Base-by-base conservation (phyloP, 2,888 invertebrate genomes). In the Eupithecia abbreviata region DNA sequence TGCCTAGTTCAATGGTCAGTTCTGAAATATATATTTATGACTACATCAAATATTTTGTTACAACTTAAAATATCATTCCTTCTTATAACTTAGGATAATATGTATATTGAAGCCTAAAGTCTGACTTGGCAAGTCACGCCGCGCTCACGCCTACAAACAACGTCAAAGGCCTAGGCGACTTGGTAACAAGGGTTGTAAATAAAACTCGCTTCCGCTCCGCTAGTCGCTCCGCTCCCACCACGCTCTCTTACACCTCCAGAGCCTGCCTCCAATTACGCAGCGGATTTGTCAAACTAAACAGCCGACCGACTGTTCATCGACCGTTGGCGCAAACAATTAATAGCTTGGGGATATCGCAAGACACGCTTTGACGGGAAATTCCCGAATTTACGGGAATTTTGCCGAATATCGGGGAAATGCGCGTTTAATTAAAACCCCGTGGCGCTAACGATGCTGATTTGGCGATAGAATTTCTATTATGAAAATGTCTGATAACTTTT, bases 251-350 rank as follows among this genome's bases (percentile, higher is more conserved):
- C 65, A 49, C 58, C 76, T 74, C 67, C 69, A 15, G 77, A 83
- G 71, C 84, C 79, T 80, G 81, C 80, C 83, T 81, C 82, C 83
- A 86, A 87, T 87, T 87, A 89, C 85, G 85, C 82, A 85, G 84
- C 84, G 85, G 86, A 88, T 89, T 89, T 89, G 88, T 88, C 87
- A 89, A 89, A 86, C 85, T 86, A 86, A 86, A 89, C 85, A 87
- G 85, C 82, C 79, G 81, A 80, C 81, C 84, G 81, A 82, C 81
- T 81, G 85, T 84, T 82, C 83, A 82, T 83, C 80, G 82, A 82
- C 82, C 82, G 80, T 84, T 84, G 84, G 81, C 81, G 82, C 84
- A 85, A 85, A 85, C 84, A 86, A 86, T 85, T 84, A 84, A 84
- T 87, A 82, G 83, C 80, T 78, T 80, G 79, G 79, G 83, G 77